A percentile compares a stretch with the other conserved stretches of the same genome.
Evolutionary conservation across 2,113 vertebrate species (phyloP).

Genomic region (Ia io): DNA sequence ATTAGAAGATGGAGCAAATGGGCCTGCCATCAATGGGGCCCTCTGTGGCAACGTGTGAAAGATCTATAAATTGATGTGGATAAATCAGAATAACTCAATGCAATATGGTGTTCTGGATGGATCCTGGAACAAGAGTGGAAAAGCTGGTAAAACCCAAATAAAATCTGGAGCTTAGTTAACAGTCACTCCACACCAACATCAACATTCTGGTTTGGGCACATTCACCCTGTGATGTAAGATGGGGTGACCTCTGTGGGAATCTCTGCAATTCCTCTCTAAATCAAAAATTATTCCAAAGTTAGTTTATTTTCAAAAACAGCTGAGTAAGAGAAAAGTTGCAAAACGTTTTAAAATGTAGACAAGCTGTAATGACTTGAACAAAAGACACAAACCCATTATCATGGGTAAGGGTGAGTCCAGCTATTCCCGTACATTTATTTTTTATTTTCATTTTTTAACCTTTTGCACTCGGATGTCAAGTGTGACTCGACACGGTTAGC

Average conservation of each 20-base stretch:
- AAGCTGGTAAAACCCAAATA: background rate
- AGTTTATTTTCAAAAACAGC: background rate
- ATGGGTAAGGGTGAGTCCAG: background rate
- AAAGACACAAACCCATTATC: background rate
- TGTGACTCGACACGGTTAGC: too few species aligned
- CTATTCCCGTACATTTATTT: background rate
- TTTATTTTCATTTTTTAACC: too few species aligned
- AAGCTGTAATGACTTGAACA: background rate
- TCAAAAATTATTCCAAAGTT: background rate
- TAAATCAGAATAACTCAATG: background rate
- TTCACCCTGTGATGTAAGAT: background rate
- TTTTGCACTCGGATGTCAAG: too few species aligned
- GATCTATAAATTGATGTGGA: background rate
- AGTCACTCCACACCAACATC: background rate
- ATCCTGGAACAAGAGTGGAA: background rate
- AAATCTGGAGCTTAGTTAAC: background rate
- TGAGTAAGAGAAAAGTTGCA: background rate
- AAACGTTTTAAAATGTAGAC: background rate
- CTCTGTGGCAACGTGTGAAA: background rate
- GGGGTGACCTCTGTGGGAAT: background rate
- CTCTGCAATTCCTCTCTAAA: background rate
- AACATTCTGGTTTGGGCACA: background rate
- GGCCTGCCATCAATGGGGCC: background rate
- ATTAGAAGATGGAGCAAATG: background rate
- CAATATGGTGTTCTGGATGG: too few species aligned